Evolutionary conservation across 2,113 vertebrate genomes (phyloP).

Genomic region (Leptosomus discolor): DNA sequence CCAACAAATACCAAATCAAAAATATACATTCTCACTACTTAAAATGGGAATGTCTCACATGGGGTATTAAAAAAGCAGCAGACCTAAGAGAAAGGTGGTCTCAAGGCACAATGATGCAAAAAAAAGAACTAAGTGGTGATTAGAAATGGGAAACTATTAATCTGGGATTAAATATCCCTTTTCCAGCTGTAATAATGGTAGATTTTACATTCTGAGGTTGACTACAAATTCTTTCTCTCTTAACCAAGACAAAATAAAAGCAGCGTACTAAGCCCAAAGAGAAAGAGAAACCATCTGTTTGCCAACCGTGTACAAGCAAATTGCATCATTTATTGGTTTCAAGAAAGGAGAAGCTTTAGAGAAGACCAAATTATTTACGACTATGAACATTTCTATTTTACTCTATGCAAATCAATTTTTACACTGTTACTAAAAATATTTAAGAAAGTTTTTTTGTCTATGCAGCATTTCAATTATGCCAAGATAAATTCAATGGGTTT

Average conservation of each 20-base stretch:
- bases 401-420: neutral
- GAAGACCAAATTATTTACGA: neutral
- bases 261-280: neutral
- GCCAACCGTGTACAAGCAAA: neutral
- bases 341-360: neutral
- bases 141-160: neutral
- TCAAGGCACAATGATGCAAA: neutral
- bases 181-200: neutral
- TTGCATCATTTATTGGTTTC: neutral
- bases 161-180: neutral
- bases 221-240: neutral
- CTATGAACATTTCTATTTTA: neutral
- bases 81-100: neutral
- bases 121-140: neutral
- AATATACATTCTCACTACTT: neutral
- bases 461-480: neutral
- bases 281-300: neutral
- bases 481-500: neutral
- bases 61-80: neutral
- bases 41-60: neutral
- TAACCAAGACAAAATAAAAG: neutral
- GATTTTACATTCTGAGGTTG: neutral
- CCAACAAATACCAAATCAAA: neutral
- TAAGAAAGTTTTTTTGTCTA: neutral
- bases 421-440: neutral